These are phyloP conservation scores for Phyllotreta striolata DNA, from an alignment of 2,888 invertebrate species.

Conservation along the genomic window DNA sequence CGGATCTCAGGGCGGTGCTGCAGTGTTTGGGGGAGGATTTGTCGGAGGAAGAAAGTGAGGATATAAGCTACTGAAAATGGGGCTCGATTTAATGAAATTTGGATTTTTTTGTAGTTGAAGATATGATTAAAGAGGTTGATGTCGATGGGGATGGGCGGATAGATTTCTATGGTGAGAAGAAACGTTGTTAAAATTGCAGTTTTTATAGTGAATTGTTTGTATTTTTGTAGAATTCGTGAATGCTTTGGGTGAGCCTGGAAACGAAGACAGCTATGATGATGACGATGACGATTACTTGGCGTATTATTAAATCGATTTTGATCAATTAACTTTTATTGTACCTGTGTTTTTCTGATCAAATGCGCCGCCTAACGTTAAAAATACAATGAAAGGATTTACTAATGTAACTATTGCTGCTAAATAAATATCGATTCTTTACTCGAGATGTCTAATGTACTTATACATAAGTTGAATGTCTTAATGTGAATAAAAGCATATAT, in stretches of 20 bases:
- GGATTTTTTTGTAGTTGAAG: constrained; percentile 76
- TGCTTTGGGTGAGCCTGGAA: constrained; percentile 81
- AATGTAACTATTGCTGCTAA: background rate
- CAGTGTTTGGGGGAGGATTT: constrained; percentile 90
- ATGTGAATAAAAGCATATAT: constrained; percentile 13
- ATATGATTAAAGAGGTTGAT: constrained; percentile 96
- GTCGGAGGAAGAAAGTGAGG: constrained; percentile 89
- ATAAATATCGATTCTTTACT: constrained; percentile 12
- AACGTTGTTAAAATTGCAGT: background rate
- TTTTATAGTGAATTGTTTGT: constrained; percentile 1
- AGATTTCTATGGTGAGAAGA: constrained; percentile 82
- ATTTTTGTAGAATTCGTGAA: constrained; percentile 76
- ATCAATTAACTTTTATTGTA: constrained; percentile 15
- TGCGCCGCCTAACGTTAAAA: constrained; percentile 18
- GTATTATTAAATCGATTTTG: constrained; percentile 12
- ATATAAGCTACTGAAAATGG: constrained; percentile 13
- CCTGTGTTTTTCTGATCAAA: constrained; percentile 24
- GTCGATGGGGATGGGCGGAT: constrained; percentile 94
- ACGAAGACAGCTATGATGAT: constrained; percentile 76
- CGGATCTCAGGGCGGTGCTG: constrained; percentile 84
- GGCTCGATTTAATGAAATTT: background rate
- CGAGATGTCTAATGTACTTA: background rate
- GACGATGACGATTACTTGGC: constrained; percentile 68
- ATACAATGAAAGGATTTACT: background rate
- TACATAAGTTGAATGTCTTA: constrained; percentile 15